Conservation (phyloP, 2,888 invertebrate species). For the Andrena fulva region DNA sequence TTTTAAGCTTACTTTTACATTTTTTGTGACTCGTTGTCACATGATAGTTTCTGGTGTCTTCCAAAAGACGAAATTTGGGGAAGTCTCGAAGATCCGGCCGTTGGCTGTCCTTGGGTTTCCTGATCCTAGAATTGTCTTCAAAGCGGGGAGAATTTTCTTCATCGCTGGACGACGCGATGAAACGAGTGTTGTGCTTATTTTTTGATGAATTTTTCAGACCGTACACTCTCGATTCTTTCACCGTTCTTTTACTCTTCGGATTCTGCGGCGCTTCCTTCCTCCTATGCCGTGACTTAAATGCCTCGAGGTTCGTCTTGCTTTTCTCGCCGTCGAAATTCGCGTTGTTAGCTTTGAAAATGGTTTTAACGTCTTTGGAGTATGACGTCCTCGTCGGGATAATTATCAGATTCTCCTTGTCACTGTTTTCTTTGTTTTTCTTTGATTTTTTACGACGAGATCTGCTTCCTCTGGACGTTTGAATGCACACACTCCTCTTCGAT, state of each 20-base stretch:
- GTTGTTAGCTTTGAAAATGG: slow-evolving; percentile 19
- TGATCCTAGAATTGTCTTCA: neutral
- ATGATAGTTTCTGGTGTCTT: neutral
- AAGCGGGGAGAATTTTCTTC: neutral
- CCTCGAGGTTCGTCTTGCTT: neutral
- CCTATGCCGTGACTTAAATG: neutral
- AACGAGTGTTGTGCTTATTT: neutral
- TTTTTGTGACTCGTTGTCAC: neutral
- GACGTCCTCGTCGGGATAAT: neutral
- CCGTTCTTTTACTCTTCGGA: neutral
- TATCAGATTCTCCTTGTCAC: neutral
- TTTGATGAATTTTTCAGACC: neutral
- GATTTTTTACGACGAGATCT: neutral
- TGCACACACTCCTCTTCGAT: neutral
- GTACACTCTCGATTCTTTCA: neutral
- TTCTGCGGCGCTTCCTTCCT: neutral
- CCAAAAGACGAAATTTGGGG: neutral
- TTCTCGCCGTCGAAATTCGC: slow-evolving; percentile 6
- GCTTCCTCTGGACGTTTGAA: slow-evolving; percentile 6
- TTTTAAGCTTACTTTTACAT: neutral
- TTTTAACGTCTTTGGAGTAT: slow-evolving; percentile 7
- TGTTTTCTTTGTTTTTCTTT: neutral
- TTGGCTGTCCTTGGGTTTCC: neutral
- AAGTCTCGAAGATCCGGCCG: neutral
- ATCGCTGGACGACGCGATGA: neutral